Evolutionary conservation across 1,140 invertebrate genomes (phyloP).

Genomic region (Orchestia grillus): DNA sequence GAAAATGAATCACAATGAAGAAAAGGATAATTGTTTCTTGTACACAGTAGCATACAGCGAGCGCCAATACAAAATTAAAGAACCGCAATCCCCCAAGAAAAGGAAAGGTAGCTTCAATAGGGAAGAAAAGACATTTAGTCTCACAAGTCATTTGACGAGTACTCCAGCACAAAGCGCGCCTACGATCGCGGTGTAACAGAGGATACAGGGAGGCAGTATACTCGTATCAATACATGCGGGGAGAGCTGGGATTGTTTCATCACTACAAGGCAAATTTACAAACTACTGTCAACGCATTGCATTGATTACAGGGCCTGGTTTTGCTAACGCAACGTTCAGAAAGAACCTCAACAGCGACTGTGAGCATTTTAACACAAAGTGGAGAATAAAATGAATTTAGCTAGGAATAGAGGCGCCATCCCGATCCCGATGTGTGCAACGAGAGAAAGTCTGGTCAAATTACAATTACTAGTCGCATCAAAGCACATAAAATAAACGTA

Average conservation of each 20-base stretch:
- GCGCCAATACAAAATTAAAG: too few species aligned
- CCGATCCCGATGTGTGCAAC: not conserved
- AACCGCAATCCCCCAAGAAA: too few species aligned
- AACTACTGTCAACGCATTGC: not conserved
- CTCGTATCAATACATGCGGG: not conserved
- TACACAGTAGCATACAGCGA: too few species aligned
- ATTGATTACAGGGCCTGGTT: not conserved
- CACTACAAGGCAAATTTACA: not conserved
- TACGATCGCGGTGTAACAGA: not conserved
- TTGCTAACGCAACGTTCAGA: not conserved
- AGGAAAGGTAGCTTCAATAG: too few species aligned
- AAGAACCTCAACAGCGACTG: not conserved
- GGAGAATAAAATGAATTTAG: not conserved
- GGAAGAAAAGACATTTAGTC: too few species aligned
- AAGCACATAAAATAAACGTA: not conserved
- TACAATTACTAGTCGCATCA: not conserved
- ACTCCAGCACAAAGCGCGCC: too few species aligned
- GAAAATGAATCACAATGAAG: too few species aligned
- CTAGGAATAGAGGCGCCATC: too few species aligned
- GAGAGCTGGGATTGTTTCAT: not conserved
- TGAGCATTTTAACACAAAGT: not conserved
- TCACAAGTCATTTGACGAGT: not conserved
- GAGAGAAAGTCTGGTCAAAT: not conserved
- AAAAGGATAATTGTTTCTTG: too few species aligned
- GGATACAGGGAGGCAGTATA: not conserved